Evolutionary conservation across 2,888 invertebrate genomes (phyloP), one percentile per base, ranked within the genome.

Genomic region (Micropterix aruncella): DNA sequence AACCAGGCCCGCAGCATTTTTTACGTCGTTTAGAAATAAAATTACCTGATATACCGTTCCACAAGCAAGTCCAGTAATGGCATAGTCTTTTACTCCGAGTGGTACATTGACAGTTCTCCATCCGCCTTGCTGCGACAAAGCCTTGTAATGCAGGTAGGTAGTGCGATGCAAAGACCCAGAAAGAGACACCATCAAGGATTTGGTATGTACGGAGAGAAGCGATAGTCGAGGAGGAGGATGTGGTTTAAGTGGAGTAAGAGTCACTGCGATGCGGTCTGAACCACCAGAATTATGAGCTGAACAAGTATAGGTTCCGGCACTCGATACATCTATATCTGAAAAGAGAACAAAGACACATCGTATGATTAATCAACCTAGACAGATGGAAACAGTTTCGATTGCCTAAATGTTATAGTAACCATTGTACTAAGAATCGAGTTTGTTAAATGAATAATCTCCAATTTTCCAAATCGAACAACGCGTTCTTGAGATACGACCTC

Each of bases 201-300:
- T 27, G 7, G 27, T 27, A 5, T 27, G 27, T 7, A 27, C 27
- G 12, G 27, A 27, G 5, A 27, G 7, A 12, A 27, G 27, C 27
- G 27, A 27, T 27, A 27, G 27, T 12, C 27, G 27, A 16, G 80
- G 80, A 36, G 76, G 63, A 47, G 62, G 63, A 1, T 81, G 82
- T 37, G 78, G 72, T 57, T 79, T 75, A 57, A 82, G 73, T 2
- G 84, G 80, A 51, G 76, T 67, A 43, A 85, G 62, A 27, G 75
- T 73, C 58, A 83, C 82, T 44, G 75, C 74, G 50, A 84, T 77
- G 53, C 79, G 76, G 59, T 84, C 84, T 51, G 75, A 75, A 9
- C 85, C 85, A 55, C 80, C 79, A 42, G 77, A 66, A 62, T 85
- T 86, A 55, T 77, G 77, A 19, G 78, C 78, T 18, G 74, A 70